Percentiles rank a stretch among this genome's conserved stretches.
Conservation (phyloP, 2,113 vertebrate genomes). For the Tetrax tetrax region DNA sequence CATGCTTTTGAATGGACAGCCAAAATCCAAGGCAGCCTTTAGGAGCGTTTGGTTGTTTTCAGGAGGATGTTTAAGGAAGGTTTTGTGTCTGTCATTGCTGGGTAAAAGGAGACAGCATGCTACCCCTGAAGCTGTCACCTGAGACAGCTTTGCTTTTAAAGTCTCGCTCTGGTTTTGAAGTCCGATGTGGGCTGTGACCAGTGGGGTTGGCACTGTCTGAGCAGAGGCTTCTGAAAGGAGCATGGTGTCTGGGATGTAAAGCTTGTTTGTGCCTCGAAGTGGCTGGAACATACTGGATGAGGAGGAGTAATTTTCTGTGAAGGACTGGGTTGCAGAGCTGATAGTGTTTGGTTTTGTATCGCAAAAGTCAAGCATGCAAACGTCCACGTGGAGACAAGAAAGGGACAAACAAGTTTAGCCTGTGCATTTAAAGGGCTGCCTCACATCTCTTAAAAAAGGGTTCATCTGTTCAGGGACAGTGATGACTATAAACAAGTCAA, state of each 20-base stretch:
- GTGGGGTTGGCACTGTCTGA: background rate
- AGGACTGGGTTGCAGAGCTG: background rate
- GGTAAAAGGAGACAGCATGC: background rate
- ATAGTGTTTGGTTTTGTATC: background rate
- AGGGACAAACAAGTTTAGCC: background rate
- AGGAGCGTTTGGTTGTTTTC: background rate
- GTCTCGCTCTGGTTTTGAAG: background rate
- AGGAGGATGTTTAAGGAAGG: background rate
- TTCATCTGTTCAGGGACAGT: background rate
- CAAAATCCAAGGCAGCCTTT: background rate
- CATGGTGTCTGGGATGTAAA: background rate
- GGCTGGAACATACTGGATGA: background rate
- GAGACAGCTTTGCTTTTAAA: background rate
- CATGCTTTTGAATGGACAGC: rapidly evolving
- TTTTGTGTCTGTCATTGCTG: background rate
- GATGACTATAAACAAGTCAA: background rate
- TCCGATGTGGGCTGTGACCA: background rate
- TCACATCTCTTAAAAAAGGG: background rate
- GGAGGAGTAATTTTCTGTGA: background rate
- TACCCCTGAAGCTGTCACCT: background rate
- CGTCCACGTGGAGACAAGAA: background rate
- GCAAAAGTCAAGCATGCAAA: background rate
- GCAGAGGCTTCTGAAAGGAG: background rate
- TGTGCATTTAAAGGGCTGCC: background rate
- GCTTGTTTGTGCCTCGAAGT: background rate